Conservation (phyloP, 2,113 vertebrate genomes). For the Centropus bengalensis region DNA sequence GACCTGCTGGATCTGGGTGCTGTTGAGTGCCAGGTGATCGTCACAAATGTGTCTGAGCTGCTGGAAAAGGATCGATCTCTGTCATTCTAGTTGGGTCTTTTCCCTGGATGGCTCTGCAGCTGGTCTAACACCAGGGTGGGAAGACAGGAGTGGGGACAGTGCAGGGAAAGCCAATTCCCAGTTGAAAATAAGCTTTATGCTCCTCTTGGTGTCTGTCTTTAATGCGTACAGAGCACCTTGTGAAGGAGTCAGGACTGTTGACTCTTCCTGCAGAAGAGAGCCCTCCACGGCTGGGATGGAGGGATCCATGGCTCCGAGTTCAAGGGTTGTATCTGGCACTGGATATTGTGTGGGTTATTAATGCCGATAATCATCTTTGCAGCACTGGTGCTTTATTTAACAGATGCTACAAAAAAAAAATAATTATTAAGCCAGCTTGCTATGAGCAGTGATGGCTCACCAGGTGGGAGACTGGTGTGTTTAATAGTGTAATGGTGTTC, state of each 20-base stretch:
- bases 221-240: background rate
- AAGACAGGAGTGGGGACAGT: background rate
- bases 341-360: background rate
- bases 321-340: background rate
- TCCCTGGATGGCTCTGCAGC: background rate
- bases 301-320: background rate
- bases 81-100: background rate
- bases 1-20: rapidly evolving
- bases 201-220: background rate
- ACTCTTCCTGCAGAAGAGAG: background rate
- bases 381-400: background rate
- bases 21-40: background rate
- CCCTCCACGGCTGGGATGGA: background rate
- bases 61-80: background rate
- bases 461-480: background rate
- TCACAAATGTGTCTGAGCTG: background rate
- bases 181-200: background rate
- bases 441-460: background rate
- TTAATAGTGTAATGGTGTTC: background rate
- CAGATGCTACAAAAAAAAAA: background rate
- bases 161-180: background rate
- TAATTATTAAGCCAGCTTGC: background rate
- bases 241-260: background rate
- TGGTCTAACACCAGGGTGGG: background rate
- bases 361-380: background rate